A percentile compares a stretch with the other conserved stretches of the same genome.
Evolutionary conservation across 1,140 invertebrate species (phyloP).

Genomic region (Spodoptera frugiperda): DNA sequence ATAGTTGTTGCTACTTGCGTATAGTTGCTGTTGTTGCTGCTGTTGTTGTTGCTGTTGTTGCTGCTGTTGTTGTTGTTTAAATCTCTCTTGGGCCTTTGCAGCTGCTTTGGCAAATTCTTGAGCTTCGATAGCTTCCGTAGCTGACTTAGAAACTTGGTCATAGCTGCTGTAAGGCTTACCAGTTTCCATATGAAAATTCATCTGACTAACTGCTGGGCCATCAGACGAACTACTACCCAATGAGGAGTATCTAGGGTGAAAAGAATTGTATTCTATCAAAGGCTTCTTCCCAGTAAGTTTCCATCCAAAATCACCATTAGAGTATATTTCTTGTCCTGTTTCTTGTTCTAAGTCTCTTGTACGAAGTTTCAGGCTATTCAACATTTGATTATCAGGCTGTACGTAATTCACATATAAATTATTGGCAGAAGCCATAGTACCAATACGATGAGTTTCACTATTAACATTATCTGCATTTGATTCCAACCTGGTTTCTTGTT

Average conservation of each 20-base stretch:
- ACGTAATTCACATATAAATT: slow-evolving; percentile 73
- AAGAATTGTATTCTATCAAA: slow-evolving; percentile 60
- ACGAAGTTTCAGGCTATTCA: slow-evolving; percentile 64
- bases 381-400: slow-evolving; percentile 70
- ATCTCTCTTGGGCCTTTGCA: slow-evolving; percentile 80
- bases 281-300: slow-evolving; percentile 77
- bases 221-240: slow-evolving; percentile 64
- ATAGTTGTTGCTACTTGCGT: slow-evolving; percentile 46
- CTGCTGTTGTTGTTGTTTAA: slow-evolving; percentile 70
- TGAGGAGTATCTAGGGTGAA: slow-evolving; percentile 60
- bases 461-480: slow-evolving; percentile 64
- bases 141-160: slow-evolving; percentile 73
- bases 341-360: slow-evolving; percentile 67
- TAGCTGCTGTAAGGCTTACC: slow-evolving; percentile 74
- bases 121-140: slow-evolving; percentile 65
- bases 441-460: slow-evolving; percentile 70
- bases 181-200: slow-evolving; percentile 79
- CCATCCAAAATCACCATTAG: slow-evolving; percentile 84
- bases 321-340: slow-evolving; percentile 70
- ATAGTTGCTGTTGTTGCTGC: slow-evolving; percentile 63
- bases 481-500: slow-evolving; percentile 63
- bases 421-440: slow-evolving; percentile 70
- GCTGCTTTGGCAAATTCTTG: slow-evolving; percentile 82
- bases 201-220: slow-evolving; percentile 70
- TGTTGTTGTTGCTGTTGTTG: slow-evolving; percentile 70